Percentiles rank a stretch among this genome's conserved stretches.
These are phyloP conservation scores for Tauraco erythrolophus DNA, from an alignment of 2,113 vertebrate genomes.

Conservation along the genomic window DNA sequence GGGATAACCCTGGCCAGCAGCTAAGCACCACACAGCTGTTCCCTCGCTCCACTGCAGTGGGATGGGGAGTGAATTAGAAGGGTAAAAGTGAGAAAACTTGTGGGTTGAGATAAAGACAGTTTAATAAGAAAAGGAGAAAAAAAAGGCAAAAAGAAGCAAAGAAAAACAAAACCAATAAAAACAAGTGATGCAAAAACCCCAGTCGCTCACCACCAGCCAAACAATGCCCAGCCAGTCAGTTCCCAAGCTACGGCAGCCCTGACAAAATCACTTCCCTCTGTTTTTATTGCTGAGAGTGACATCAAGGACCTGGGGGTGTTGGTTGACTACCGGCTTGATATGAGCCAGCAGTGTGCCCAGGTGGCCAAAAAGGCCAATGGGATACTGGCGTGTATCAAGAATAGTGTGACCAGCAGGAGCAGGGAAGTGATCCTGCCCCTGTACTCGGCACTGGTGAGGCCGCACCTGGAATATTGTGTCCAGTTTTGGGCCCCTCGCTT, in stretches of 20 bases:
- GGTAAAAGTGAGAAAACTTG: background rate
- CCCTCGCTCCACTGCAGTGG: accelerated
- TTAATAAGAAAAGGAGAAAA: background rate
- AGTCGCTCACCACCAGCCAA: accelerated
- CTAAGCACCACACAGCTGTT: background rate
- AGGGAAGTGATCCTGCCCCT: no score
- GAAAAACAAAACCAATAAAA: background rate
- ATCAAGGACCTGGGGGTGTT: no score
- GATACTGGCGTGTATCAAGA: no score
- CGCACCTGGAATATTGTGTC: no score
- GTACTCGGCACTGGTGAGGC: no score
- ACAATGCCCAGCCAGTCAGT: background rate
- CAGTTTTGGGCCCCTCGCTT: no score
- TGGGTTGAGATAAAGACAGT: background rate
- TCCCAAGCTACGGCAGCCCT: background rate
- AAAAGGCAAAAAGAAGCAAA: background rate
- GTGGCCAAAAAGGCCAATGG: no score
- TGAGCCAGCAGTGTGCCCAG: no score
- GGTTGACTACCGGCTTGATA: no score
- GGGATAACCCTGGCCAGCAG: background rate
- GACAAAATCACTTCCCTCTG: background rate
- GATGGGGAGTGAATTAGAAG: background rate
- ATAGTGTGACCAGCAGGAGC: no score
- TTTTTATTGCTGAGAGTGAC: background rate
- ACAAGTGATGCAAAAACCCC: background rate